phyloP scores from a whole-genome alignment of 2,888 invertebrate genomes.

The Chloromyia formosa region DNA sequence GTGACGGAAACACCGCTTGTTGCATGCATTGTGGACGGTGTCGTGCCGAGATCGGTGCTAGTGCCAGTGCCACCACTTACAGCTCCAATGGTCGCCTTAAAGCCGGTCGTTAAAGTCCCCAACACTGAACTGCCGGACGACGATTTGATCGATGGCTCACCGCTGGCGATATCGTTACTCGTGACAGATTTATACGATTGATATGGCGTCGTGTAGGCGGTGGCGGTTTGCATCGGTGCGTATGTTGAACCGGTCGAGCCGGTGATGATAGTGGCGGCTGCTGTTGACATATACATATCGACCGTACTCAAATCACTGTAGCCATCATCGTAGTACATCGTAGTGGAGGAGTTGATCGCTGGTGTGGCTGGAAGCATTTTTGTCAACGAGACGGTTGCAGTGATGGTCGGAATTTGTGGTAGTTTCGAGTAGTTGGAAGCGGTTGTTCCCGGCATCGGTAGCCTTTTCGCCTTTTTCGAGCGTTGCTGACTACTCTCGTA shows the following conservation, averaged over 20 bases:
- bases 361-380: slow-evolving; percentile 24
- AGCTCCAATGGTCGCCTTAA: slow-evolving; percentile 46
- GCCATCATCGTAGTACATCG: slow-evolving; percentile 30
- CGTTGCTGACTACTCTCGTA: slow-evolving; percentile 14
- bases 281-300: slow-evolving; percentile 38
- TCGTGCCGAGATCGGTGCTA: not conserved
- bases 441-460: slow-evolving; percentile 53
- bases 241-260: slow-evolving; percentile 38
- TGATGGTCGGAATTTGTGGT: slow-evolving; percentile 41
- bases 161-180: not conserved
- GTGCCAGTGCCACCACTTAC: slow-evolving; percentile 40
- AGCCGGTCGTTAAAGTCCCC: slow-evolving; percentile 45
- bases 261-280: slow-evolving; percentile 47
- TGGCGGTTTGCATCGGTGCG: not conserved
- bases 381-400: slow-evolving; percentile 54
- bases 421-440: slow-evolving; percentile 8
- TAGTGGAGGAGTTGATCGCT: not conserved
- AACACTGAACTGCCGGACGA: slow-evolving; percentile 26
- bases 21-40: not conserved
- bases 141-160: not conserved
- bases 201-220: slow-evolving; percentile 38
- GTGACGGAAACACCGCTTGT: slow-evolving; percentile 12
- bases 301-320: slow-evolving; percentile 2
- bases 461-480: slow-evolving; percentile 53
- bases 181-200: slow-evolving; percentile 34